Conservation (phyloP, 2,888 invertebrate species). For the Calephelis perditalis region DNA sequence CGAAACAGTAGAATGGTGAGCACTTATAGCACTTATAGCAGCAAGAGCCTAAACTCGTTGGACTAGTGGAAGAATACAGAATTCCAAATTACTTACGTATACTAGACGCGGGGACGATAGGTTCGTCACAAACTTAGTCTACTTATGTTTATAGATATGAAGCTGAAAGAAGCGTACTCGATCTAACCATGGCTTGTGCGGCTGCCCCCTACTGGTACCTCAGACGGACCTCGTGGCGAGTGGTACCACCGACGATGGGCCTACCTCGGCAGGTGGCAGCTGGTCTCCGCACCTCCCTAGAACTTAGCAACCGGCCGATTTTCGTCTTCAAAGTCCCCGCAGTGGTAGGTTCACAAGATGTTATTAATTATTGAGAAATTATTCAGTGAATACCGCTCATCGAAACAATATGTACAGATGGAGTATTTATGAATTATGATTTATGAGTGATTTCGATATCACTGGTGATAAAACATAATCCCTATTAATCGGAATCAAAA, state of each 20-base stretch:
- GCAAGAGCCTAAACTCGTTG: too few relatives aligned
- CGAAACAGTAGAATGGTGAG: too few relatives aligned
- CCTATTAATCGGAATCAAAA: too few relatives aligned
- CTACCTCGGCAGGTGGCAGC: conserved; percentile 47
- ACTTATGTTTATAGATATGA: not conserved
- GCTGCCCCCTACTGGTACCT: conserved; percentile 62
- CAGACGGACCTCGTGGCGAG: conserved; percentile 62
- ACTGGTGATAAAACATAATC: too few relatives aligned
- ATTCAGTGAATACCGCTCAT: not conserved
- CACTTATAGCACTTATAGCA: too few relatives aligned
- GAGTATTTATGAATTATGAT: too few relatives aligned
- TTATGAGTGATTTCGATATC: too few relatives aligned
- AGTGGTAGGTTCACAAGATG: conserved; percentile 13
- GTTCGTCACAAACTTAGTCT: too few relatives aligned
- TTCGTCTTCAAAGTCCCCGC: conserved; percentile 41
- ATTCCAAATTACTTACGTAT: too few relatives aligned
- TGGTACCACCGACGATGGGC: conserved; percentile 43
- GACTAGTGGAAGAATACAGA: too few relatives aligned
- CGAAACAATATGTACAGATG: too few relatives aligned
- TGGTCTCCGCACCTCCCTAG: conserved; percentile 46
- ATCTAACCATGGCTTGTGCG: conserved; percentile 47
- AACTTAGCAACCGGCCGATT: conserved; percentile 47
- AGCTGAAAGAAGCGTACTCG: conserved; percentile 43
- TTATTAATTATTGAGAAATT: conserved; percentile 15
- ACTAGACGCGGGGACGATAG: too few relatives aligned